These are phyloP conservation scores for Oithona nana DNA, from an alignment of 2,888 invertebrate species.

Conservation along the genomic window DNA sequence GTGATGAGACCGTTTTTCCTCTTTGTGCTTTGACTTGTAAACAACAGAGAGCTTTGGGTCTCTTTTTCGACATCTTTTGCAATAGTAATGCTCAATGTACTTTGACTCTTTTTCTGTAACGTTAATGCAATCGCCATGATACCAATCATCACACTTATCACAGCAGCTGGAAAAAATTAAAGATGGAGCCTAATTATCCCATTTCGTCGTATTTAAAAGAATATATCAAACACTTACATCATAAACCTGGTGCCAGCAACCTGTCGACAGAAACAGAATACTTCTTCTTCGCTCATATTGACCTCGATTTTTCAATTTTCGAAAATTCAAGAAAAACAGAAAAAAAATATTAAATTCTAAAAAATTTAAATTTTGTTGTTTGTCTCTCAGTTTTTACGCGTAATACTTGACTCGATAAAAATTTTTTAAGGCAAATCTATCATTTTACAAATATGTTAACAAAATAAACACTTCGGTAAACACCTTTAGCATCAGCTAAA, in stretches of 20 bases:
- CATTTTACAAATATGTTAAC: too few species aligned
- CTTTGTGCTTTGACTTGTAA: slow-evolving; percentile 24
- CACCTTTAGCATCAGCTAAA: too few species aligned
- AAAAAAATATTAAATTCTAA: too few species aligned
- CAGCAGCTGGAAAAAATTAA: slow-evolving; percentile 47
- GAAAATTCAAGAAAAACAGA: too few species aligned
- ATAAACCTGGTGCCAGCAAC: slow-evolving; percentile 85
- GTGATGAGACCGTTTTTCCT: slow-evolving; percentile 4
- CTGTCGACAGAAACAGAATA: slow-evolving; percentile 83
- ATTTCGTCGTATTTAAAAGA: slow-evolving; percentile 7
- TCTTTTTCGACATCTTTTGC: slow-evolving; percentile 56
- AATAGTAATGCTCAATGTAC: slow-evolving; percentile 79
- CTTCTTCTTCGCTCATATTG: slow-evolving; percentile 39
- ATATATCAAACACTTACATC: slow-evolving; percentile 50
- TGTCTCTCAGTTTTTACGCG: too few species aligned
- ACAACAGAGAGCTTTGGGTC: slow-evolving; percentile 45
- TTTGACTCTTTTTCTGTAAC: slow-evolving; percentile 83
- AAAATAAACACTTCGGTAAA: too few species aligned
- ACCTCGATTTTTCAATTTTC: background rate
- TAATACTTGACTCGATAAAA: too few species aligned
- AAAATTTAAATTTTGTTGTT: too few species aligned
- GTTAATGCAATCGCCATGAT: slow-evolving; percentile 90
- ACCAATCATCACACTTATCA: slow-evolving; percentile 96
- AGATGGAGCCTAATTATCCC: background rate
- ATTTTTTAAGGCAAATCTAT: too few species aligned